Percentiles rank a stretch among this genome's conserved stretches.
Conservation (phyloP, 1,140 invertebrate species). For the Brachionus paranguensis region DNA sequence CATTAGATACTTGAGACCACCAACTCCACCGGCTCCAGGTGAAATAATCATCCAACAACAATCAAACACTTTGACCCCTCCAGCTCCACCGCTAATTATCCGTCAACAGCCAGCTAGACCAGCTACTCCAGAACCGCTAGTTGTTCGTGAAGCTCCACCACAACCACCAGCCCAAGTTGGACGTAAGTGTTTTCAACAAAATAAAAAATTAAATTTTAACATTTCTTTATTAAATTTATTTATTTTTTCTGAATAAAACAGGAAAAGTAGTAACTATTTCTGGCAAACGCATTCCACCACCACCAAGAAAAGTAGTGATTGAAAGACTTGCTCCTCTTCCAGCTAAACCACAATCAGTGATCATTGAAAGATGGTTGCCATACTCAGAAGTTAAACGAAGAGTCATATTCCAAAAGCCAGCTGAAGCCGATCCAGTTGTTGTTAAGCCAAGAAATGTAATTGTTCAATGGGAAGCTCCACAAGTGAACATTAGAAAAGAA, state of each 20-base stretch:
- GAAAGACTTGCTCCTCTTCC: slow-evolving; percentile 39
- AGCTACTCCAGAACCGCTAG: slow-evolving; percentile 24
- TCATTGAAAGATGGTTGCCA: slow-evolving; percentile 38
- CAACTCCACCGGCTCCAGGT: slow-evolving; percentile 40
- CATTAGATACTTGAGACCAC: slow-evolving; percentile 38
- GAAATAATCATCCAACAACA: slow-evolving; percentile 37
- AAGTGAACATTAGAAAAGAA: slow-evolving; percentile 25
- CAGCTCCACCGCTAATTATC: slow-evolving; percentile 38
- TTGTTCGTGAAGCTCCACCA: slow-evolving; percentile 40
- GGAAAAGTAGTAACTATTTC: slow-evolving; percentile 26
- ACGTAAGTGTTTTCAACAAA: neutral
- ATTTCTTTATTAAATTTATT: too few relatives aligned
- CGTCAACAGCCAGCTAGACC: slow-evolving; percentile 35
- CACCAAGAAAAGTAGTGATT: slow-evolving; percentile 40
- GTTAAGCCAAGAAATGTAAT: slow-evolving; percentile 30
- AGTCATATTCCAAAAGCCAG: slow-evolving; percentile 21
- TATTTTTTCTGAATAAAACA: neutral
- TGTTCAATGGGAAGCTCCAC: slow-evolving; percentile 31
- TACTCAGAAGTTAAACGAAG: slow-evolving; percentile 30
- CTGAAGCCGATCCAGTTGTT: neutral
- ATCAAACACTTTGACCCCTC: neutral
- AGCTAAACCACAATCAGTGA: slow-evolving; percentile 38
- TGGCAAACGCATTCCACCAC: slow-evolving; percentile 25
- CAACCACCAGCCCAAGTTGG: slow-evolving; percentile 1
- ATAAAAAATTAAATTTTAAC: too few relatives aligned